These are phyloP conservation scores for Pipistrellus nathusii DNA, from an alignment of 2,797 vertebrate species.

Conservation along the genomic window DNA sequence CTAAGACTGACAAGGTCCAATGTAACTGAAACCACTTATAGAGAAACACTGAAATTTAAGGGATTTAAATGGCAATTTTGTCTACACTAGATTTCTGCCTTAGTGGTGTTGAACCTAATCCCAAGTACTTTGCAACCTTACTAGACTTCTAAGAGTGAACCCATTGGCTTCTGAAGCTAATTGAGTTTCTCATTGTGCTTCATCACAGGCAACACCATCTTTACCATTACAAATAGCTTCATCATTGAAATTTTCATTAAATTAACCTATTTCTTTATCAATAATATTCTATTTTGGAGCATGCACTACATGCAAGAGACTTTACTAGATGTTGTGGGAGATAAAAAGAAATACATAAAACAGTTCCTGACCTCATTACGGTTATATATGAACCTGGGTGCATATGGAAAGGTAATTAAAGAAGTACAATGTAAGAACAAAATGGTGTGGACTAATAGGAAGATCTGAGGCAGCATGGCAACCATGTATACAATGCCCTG, in stretches of 20 bases:
- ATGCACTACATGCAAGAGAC: not conserved
- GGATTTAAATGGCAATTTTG: not conserved
- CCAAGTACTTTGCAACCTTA: not conserved
- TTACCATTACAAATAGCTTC: not conserved
- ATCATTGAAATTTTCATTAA: slow-evolving; percentile 15
- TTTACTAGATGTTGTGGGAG: not conserved
- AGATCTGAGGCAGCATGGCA: not conserved
- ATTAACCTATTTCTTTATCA: not conserved
- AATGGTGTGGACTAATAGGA: not conserved
- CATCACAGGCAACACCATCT: not conserved
- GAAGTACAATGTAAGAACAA: not conserved
- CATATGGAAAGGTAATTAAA: slow-evolving; percentile 22
- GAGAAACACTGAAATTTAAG: not conserved
- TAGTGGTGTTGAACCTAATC: not conserved
- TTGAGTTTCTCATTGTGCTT: not conserved
- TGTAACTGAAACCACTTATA: not conserved
- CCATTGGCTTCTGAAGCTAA: not conserved
- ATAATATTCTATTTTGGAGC: not conserved
- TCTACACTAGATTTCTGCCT: not conserved
- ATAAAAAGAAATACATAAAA: slow-evolving; percentile 42
- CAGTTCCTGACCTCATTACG: not conserved
- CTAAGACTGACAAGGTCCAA: not conserved
- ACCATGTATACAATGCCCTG: not conserved
- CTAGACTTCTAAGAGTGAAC: not conserved
- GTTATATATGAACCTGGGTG: not conserved